Evolutionary conservation across 2,797 vertebrate species (phyloP).

Genomic region (Sylvia borin): DNA sequence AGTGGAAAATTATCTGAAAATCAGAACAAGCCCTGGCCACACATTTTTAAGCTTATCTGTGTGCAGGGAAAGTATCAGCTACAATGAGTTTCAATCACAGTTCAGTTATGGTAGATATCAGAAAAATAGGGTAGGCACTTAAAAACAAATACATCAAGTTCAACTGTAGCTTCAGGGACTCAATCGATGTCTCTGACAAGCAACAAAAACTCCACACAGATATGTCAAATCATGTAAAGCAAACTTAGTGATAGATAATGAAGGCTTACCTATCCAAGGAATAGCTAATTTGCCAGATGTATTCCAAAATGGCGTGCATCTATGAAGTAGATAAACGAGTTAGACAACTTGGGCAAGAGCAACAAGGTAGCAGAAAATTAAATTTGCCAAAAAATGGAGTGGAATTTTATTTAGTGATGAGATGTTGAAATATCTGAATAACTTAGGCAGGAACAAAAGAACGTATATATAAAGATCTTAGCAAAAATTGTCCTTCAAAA

Average conservation of each 20-base stretch:
- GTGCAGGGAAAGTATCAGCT: neutral
- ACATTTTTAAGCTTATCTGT: neutral
- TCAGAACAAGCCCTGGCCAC: neutral
- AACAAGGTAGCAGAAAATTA: conserved; percentile 3
- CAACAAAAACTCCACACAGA: conserved; percentile 2
- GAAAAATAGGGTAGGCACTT: neutral
- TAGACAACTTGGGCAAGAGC: neutral
- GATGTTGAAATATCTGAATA: neutral
- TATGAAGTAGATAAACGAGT: conserved; percentile 19
- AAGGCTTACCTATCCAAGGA: conserved; percentile 25
- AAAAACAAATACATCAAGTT: conserved; percentile 31
- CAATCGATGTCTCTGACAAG: conserved; percentile 26
- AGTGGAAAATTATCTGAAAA: neutral
- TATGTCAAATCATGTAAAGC: conserved; percentile 48
- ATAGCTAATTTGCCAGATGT: conserved; percentile 25
- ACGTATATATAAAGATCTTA: rapidly evolving
- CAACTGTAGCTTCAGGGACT: conserved; percentile 20
- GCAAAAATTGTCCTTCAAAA: neutral
- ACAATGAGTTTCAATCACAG: conserved; percentile 9
- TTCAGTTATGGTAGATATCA: neutral
- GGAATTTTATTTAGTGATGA: conserved; percentile 9
- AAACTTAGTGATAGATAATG: neutral
- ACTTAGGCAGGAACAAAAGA: neutral
- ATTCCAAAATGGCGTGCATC: neutral
- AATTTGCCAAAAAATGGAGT: neutral